Evolutionary conservation across 2,888 invertebrate species (phyloP), one percentile per base, ranked within the genome.

Genomic region (Caenorhabditis sp.): DNA sequence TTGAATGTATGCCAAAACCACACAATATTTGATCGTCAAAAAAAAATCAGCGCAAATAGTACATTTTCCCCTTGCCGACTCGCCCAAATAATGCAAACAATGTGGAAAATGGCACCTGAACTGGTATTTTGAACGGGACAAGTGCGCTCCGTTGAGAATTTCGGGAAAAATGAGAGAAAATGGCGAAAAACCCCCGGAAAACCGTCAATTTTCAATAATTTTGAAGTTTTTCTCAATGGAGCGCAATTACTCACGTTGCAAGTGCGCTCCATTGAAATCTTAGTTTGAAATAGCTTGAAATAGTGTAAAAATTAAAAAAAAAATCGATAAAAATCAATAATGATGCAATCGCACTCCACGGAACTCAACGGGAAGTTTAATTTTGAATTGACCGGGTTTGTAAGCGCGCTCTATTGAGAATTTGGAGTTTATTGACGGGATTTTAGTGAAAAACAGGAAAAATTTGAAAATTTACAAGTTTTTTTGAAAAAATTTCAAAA

Each of bases 1-100:
- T n/a, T n/a, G n/a, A n/a, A n/a, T 40, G 40, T 40, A 13, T 40
- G 40, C 40, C 40, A 13, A 40, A 40, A 40, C 40, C 40, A 13
- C 40, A 40, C 40, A 40, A 40, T 40, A 40, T 40, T 40, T 40
- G 40, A 40, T 40, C 40, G n/a, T n/a, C n/a, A n/a, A n/a, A n/a
- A n/a, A 40, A 13, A 40, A 40, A 6, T 40, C 32, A 9, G 40
- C 40, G 13, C 9, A 13, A 40, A 40, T 40, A 40, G 40, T 40
- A 40, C 40, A 40, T 13, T 40, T 40, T 40, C 11, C 40, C 5
- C 32, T 9, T 9, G 4, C 5, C 9, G 32, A 4, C 9, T 4
- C 32, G 4, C 32, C 9, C 40, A 13, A 40, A 40, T n/a, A 40
- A 40, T 40, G 40, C 40, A 40, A 40, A 40, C 40, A 40, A 40